Conservation (phyloP, 2,888 invertebrate genomes). For the Barypeithes pellucidus region DNA sequence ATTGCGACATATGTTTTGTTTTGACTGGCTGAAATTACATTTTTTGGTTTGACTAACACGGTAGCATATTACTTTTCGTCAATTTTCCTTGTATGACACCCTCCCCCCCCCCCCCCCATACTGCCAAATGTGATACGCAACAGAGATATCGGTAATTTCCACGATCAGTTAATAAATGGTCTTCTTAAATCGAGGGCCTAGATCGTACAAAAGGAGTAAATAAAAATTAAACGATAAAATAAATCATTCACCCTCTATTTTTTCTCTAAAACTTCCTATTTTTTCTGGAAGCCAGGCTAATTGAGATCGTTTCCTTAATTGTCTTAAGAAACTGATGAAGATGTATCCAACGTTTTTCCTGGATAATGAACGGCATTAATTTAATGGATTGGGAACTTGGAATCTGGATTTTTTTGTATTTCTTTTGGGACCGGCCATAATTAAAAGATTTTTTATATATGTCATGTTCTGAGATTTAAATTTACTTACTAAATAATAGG, state of each 20-base stretch:
- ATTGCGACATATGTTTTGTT: no score
- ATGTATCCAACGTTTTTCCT: conserved; percentile 11
- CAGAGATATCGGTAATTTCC: no score
- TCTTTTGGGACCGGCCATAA: conserved; percentile 5
- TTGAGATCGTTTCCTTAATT: conserved; percentile 27
- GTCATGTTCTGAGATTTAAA: no score
- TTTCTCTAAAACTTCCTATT: conserved; percentile 12
- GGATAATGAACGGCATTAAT: conserved; percentile 31
- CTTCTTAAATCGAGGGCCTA: no score
- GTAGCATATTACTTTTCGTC: no score
- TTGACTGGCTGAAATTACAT: no score
- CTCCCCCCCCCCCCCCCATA: no score
- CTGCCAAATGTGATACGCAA: no score
- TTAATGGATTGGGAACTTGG: conserved; percentile 20
- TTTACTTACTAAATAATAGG: no score
- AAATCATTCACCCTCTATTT: conserved; percentile 11
- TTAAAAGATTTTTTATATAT: background rate
- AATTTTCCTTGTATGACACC: no score
- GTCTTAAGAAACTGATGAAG: conserved; percentile 30
- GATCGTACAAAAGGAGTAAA: background rate
- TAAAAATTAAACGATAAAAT: conserved; percentile 2
- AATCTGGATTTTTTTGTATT: background rate
- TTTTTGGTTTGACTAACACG: no score
- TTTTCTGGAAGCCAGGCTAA: conserved; percentile 18
- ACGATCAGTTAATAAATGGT: no score